Evolutionary conservation across 1,140 invertebrate species (phyloP).

Genomic region (Bombus terrestris): DNA sequence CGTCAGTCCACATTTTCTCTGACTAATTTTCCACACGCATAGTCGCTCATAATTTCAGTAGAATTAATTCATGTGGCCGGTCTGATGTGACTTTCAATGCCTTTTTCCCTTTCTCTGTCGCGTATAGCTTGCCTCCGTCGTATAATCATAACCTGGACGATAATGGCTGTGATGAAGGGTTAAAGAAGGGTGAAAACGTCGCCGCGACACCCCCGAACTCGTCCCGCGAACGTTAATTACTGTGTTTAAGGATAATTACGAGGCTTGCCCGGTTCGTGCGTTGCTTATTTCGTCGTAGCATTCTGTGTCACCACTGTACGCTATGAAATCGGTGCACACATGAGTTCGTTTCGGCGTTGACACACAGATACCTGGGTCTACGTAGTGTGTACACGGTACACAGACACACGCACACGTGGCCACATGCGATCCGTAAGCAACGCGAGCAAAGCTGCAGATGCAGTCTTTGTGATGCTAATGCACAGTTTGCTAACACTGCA

Average conservation of each 20-base stretch:
- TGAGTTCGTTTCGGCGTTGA: constrained; percentile 6
- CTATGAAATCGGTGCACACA: constrained; percentile 22
- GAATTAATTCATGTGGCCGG: constrained; percentile 58
- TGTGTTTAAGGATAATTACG: constrained; percentile 76
- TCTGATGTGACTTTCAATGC: constrained; percentile 42
- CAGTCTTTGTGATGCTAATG: constrained; percentile 73
- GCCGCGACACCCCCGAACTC: constrained; percentile 70
- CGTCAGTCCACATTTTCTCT: constrained; percentile 18
- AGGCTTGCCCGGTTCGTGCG: constrained; percentile 47
- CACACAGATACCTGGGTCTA: constrained; percentile 27
- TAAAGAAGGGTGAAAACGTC: constrained; percentile 68
- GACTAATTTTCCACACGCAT: constrained; percentile 24
- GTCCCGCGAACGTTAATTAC: constrained; percentile 73
- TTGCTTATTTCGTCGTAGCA: constrained; percentile 62
- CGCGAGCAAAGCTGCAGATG: constrained; percentile 70
- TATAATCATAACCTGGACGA: constrained; percentile 62
- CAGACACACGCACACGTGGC: constrained; percentile 43
- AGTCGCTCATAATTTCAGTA: constrained; percentile 42
- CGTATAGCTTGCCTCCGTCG: constrained; percentile 11
- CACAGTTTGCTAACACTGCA: constrained; percentile 61
- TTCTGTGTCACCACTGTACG: constrained; percentile 46
- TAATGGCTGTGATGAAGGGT: constrained; percentile 70
- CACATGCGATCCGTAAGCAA: constrained; percentile 38
- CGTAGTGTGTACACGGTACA: neutral
- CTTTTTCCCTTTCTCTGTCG: neutral